These are phyloP conservation scores for Trogon melanurus DNA, from an alignment of 2,113 vertebrate genomes.

Conservation along the genomic window DNA sequence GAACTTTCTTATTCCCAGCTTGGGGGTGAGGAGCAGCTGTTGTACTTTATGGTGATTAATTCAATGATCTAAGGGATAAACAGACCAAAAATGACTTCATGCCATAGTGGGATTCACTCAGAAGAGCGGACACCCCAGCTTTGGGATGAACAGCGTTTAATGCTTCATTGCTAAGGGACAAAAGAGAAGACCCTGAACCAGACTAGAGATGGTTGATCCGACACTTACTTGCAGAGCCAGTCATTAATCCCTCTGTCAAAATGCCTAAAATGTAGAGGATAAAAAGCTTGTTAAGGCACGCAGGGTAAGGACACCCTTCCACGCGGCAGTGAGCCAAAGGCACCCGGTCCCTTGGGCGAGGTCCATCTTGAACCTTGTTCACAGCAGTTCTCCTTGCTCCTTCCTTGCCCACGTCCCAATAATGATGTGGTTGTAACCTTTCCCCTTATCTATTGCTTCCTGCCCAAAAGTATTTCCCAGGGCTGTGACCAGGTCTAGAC, in stretches of 20 bases:
- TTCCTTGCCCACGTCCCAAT: neutral
- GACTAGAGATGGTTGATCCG: rapidly evolving
- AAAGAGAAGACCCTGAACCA: neutral
- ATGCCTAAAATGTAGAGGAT: slow-evolving; percentile 78
- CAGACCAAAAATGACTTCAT: neutral
- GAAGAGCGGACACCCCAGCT: neutral
- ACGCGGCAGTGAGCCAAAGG: neutral
- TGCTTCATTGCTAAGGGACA: neutral
- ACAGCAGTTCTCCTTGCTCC: neutral
- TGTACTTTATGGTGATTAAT: neutral
- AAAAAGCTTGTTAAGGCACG: neutral
- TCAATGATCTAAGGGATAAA: neutral
- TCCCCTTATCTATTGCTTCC: neutral
- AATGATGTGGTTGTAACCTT: rapidly evolving
- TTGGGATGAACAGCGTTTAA: neutral
- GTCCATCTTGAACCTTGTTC: neutral
- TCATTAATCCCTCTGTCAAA: slow-evolving; percentile 97
- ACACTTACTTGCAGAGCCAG: slow-evolving; percentile 95
- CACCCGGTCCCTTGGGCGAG: neutral
- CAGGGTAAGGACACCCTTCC: neutral
- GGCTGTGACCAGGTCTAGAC: neutral
- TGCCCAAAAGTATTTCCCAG: neutral
- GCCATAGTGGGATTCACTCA: neutral
- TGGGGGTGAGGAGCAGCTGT: neutral
- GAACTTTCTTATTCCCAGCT: neutral